phyloP scores from a whole-genome alignment of 2,797 vertebrate genomes.

The Crocidura indochinensis region DNA sequence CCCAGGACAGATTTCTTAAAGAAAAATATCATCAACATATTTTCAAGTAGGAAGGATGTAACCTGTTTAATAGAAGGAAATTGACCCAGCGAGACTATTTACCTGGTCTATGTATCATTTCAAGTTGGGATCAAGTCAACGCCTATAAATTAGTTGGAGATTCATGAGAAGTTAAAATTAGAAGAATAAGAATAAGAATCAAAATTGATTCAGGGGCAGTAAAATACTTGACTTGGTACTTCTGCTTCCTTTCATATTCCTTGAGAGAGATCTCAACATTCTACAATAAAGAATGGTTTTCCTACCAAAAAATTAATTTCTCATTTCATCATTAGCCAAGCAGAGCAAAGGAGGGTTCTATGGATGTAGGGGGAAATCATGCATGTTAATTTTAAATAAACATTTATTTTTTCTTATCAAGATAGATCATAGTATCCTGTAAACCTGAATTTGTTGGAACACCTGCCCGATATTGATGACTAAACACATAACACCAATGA shows the following conservation, averaged over 20 bases:
- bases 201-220: neutral
- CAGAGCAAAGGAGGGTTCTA: neutral
- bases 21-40: constrained; percentile 48
- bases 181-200: neutral
- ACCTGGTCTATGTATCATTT: constrained; percentile 16
- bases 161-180: constrained; percentile 10
- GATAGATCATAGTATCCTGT: neutral
- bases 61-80: constrained; percentile 29
- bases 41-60: constrained; percentile 65
- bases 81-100: constrained; percentile 33
- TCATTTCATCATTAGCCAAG: constrained; percentile 67
- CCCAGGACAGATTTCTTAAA: constrained; percentile 68
- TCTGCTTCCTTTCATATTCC: constrained; percentile 19
- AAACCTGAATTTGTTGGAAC: constrained; percentile 35
- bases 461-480: neutral
- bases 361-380: constrained; percentile 62
- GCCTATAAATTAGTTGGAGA: constrained; percentile 58
- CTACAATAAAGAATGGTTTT: constrained; percentile 36
- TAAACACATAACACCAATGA: constrained; percentile 27
- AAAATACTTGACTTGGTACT: constrained; percentile 54
- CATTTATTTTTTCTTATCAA: constrained; percentile 59
- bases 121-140: constrained; percentile 45
- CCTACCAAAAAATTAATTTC: neutral
- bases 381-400: constrained; percentile 69
- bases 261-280: constrained; percentile 12